These are phyloP conservation scores for Caenorhabditis zanzibari DNA, from an alignment of 2,888 invertebrate species.

Conservation along the genomic window DNA sequence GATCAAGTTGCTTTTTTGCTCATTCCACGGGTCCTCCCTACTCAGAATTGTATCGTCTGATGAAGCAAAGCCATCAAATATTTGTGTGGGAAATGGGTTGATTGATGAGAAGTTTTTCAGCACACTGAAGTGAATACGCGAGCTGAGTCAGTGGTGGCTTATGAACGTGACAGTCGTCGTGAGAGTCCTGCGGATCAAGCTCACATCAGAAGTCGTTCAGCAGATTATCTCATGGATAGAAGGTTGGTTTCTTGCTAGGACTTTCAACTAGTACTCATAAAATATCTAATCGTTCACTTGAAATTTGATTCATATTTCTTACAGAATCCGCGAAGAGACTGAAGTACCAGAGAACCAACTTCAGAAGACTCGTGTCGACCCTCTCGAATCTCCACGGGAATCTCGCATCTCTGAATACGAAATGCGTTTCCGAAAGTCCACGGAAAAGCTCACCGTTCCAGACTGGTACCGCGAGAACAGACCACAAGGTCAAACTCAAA, in stretches of 20 bases:
- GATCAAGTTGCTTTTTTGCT: slow-evolving; percentile 22
- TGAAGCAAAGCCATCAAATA: neutral
- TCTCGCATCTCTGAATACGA: slow-evolving; percentile 81
- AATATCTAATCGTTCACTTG: no score
- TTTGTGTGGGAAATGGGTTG: neutral
- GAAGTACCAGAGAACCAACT: slow-evolving; percentile 83
- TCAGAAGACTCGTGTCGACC: slow-evolving; percentile 80
- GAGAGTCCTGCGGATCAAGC: slow-evolving; percentile 73
- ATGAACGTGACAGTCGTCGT: slow-evolving; percentile 75
- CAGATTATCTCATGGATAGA: slow-evolving; percentile 83
- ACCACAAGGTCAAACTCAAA: slow-evolving; percentile 39
- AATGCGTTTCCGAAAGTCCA: slow-evolving; percentile 82
- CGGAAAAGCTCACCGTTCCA: slow-evolving; percentile 82
- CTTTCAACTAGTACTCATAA: neutral
- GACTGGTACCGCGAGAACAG: slow-evolving; percentile 82
- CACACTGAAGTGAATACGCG: slow-evolving; percentile 71
- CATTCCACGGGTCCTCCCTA: slow-evolving; percentile 27
- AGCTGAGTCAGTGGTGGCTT: slow-evolving; percentile 72
- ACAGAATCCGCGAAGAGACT: slow-evolving; percentile 81
- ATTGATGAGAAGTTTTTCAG: slow-evolving; percentile 10
- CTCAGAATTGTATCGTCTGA: slow-evolving; percentile 10
- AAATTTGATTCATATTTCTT: no score
- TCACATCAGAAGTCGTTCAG: slow-evolving; percentile 82
- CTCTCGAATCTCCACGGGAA: slow-evolving; percentile 57
- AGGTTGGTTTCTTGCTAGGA: slow-evolving; percentile 67